Base-by-base conservation (phyloP, 92 coral and sea anemone species). In the Desmophyllum pertusum region DNA sequence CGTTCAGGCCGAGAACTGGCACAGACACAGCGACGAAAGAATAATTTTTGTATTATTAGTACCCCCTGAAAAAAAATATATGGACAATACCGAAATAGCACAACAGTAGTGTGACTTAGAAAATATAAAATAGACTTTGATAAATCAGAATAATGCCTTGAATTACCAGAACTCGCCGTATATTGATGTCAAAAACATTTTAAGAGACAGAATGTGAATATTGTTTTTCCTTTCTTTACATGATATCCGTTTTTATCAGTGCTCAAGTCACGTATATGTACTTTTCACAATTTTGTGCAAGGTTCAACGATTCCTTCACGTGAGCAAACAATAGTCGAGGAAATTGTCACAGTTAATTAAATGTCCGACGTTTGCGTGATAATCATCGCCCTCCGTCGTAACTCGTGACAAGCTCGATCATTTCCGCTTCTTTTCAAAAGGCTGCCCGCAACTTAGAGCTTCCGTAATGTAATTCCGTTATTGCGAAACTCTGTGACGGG, bases 381-480 rank as follows among this genome's bases (percentile, higher is more conserved):
- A 39, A 37, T 21, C 43, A 45, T 37, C 3, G 66, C 21, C 65
- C 48, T 50, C 66, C 23, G 8, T 48, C 31, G 35, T 78, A 46
- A 42, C 62, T 43, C n/a, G 41, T 66, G 42, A 35, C 73, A 67
- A 51, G n/a, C n/a, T n/a, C n/a, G 75, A n/a, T 46, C 36, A 35
- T 39, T 80, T 80, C 77, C 84, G 84, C 23, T 67, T 35, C 35
- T 46, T n/a, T 31, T 67, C 66, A 80, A 36, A 40, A 38, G 25
- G 43, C 8, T 63, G 9, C 14, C 35, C 41, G 83, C 25, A 64
- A 39, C 29, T 42, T 23, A 23, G 37, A n/a, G 53, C 51, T 63
- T 63, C 83, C 83, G 72, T 78, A 78, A 42, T 63, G 45, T 45
- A 10, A 69, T 80, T 80, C 84, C 84, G 84, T n/a, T 80, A 48